Percentiles rank a stretch among this genome's conserved stretches.
phyloP scores from a whole-genome alignment of 1,140 invertebrate genomes.

The Sycophila sp. region DNA sequence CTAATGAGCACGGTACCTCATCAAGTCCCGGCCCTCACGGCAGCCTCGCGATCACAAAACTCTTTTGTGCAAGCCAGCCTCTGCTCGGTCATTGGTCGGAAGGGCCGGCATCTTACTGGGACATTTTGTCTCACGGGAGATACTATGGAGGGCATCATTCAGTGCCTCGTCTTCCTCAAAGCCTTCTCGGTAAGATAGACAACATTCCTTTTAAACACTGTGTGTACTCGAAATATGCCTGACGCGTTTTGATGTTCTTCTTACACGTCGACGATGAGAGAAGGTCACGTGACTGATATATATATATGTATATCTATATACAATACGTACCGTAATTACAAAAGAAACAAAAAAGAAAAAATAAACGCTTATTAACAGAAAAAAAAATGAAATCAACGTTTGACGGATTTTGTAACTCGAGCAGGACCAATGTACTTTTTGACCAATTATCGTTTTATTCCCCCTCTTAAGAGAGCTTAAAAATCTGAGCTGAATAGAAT shows the following conservation, averaged over 20 bases:
- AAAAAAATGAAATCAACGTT: neutral
- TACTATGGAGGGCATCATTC: conserved; percentile 92
- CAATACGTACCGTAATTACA: too few species aligned
- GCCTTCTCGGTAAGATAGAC: conserved; percentile 84
- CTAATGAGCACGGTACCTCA: conserved; percentile 76
- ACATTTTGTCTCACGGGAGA: conserved; percentile 88
- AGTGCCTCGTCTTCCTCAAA: conserved; percentile 90
- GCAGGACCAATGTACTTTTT: neutral
- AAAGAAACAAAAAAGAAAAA: too few species aligned
- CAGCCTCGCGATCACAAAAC: conserved; percentile 70
- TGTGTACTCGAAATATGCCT: neutral
- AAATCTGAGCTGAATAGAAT: too few species aligned
- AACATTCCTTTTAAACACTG: conserved; percentile 32
- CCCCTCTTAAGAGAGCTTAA: too few species aligned
- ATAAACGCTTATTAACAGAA: too few species aligned
- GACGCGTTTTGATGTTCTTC: neutral
- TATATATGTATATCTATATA: neutral
- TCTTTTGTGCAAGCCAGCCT: conserved; percentile 80
- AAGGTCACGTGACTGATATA: neutral
- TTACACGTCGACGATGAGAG: neutral
- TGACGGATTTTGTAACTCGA: neutral
- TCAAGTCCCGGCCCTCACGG: conserved; percentile 74
- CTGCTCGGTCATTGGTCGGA: conserved; percentile 78
- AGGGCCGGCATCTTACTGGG: conserved; percentile 83
- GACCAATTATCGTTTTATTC: neutral